Percentiles rank a stretch among this genome's conserved stretches.
These are phyloP conservation scores for Philopotamus ludificatus DNA, from an alignment of 1,140 invertebrate species.

Conservation along the genomic window DNA sequence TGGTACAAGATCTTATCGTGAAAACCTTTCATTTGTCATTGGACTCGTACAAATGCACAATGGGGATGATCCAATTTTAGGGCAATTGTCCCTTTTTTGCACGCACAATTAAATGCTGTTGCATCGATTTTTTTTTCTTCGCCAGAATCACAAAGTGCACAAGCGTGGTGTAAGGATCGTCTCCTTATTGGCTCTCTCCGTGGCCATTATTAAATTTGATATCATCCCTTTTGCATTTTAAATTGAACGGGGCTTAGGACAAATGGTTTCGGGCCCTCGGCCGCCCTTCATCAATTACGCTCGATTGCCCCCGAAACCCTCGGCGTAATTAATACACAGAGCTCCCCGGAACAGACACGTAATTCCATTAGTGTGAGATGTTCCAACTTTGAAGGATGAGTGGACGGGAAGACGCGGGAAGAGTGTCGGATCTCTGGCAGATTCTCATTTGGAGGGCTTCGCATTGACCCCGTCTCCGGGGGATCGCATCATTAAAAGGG, in stretches of 20 bases:
- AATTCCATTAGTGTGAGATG: background rate
- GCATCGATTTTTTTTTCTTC: no score
- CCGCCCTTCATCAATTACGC: background rate
- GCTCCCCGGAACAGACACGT: background rate
- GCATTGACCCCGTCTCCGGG: no score
- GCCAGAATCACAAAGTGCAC: no score
- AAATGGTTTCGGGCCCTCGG: constrained; percentile 7
- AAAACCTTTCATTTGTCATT: constrained; percentile 4
- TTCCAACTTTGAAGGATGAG: no score
- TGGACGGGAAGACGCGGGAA: no score
- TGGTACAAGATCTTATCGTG: background rate
- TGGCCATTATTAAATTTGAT: constrained; percentile 7
- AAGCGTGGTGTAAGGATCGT: background rate
- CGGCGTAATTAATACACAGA: constrained; percentile 4
- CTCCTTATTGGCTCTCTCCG: constrained; percentile 10
- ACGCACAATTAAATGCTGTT: background rate
- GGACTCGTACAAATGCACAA: background rate
- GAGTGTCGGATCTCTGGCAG: no score
- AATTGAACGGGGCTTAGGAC: constrained; percentile 7
- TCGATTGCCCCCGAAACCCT: constrained; percentile 7
- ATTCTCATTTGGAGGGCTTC: no score
- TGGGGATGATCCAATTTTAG: constrained; percentile 9
- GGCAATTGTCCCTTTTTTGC: background rate
- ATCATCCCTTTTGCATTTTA: constrained; percentile 1
- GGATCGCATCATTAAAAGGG: constrained; percentile 18